These are phyloP conservation scores for Myopa testacea DNA, from an alignment of 2,888 invertebrate genomes.

Conservation along the genomic window DNA sequence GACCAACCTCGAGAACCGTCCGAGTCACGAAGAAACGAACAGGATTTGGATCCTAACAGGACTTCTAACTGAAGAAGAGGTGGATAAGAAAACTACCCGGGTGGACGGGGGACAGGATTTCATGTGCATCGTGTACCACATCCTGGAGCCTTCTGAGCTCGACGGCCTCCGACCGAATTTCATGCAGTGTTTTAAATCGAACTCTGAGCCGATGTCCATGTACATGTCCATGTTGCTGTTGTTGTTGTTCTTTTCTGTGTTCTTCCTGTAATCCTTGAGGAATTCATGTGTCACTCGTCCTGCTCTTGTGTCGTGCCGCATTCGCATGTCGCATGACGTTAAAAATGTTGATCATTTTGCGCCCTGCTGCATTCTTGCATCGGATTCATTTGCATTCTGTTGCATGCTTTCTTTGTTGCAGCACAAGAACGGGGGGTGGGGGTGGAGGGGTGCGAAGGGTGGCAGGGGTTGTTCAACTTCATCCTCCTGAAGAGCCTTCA, in stretches of 20 bases:
- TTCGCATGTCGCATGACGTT: not conserved
- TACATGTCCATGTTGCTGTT: not conserved
- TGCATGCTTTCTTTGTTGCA: no score
- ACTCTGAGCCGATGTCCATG: not conserved
- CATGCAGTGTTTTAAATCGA: not conserved
- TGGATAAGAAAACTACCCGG: no score
- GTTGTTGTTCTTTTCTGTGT: not conserved
- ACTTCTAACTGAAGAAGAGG: no score
- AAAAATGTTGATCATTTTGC: conserved; percentile 19
- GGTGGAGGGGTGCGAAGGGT: no score
- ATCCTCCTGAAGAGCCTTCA: no score
- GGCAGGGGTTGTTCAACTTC: no score
- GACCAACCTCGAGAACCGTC: conserved; percentile 1
- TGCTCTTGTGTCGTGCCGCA: not conserved
- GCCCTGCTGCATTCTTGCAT: conserved; percentile 17
- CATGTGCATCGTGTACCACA: no score
- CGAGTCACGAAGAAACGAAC: not conserved
- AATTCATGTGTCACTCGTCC: not conserved
- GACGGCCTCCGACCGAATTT: not conserved
- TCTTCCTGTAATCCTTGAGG: not conserved
- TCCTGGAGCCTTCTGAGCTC: not conserved
- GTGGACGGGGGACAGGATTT: no score
- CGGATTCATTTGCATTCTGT: conserved; percentile 1
- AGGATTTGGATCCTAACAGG: not conserved
- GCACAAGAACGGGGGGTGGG: no score